These are phyloP conservation scores for Enteromius treurensis DNA, from an alignment of 2,797 vertebrate species.

Conservation along the genomic window DNA sequence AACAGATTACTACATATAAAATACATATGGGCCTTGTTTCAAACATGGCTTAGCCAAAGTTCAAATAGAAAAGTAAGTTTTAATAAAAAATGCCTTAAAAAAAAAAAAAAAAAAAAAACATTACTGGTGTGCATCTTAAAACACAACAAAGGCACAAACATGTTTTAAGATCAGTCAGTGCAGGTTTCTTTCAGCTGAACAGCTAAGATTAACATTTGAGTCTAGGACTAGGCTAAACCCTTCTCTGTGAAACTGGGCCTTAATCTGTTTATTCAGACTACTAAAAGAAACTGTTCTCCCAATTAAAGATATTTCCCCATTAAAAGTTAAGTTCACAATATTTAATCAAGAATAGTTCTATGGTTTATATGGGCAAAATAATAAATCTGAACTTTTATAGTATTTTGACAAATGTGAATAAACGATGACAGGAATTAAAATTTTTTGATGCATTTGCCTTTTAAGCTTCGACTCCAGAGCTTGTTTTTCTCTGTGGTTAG, in stretches of 20 bases:
- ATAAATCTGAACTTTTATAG: not conserved
- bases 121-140: no score
- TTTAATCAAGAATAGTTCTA: not conserved
- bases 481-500: slow-evolving; percentile 49
- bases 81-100: no score
- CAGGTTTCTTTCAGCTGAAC: no score
- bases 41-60: no score
- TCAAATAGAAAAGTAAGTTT: no score
- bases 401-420: not conserved
- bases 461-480: slow-evolving; percentile 31
- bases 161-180: no score
- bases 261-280: not conserved
- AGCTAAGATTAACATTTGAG: no score
- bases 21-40: not conserved
- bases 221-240: no score
- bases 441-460: not conserved
- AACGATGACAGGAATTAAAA: not conserved
- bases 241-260: no score
- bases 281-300: not conserved
- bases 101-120: no score
- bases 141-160: no score
- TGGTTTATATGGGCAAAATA: not conserved
- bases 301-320: not conserved
- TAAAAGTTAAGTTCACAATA: not conserved
- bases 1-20: not conserved